A percentile compares a stretch with the other conserved stretches of the same genome.
phyloP scores from a whole-genome alignment of 2,888 invertebrate species.

The Drosophila merina region DNA sequence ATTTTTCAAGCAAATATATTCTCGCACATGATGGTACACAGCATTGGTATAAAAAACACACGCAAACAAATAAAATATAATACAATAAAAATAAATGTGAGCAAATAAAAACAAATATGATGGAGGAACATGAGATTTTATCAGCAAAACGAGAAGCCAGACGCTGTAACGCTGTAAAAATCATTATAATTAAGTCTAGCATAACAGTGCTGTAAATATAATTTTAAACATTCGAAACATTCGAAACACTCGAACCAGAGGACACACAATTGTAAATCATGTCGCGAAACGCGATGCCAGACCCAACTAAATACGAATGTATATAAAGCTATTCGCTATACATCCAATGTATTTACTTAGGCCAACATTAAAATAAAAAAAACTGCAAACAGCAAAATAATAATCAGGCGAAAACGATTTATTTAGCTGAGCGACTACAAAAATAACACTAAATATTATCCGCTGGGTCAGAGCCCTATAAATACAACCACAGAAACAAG shows the following conservation, averaged over 20 bases:
- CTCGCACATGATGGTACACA: constrained; percentile 15
- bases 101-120: constrained; percentile 19
- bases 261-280: constrained; percentile 56
- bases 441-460: constrained; percentile 33
- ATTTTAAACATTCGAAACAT: constrained; percentile 67
- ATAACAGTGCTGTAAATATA: constrained; percentile 67
- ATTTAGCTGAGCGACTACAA: constrained; percentile 59
- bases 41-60: constrained; percentile 15
- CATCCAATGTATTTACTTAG: constrained; percentile 22
- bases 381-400: constrained; percentile 20
- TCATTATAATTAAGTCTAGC: constrained; percentile 61
- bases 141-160: constrained; percentile 58
- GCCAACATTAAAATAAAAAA: constrained; percentile 18
- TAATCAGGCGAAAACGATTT: constrained; percentile 54
- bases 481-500: constrained; percentile 25
- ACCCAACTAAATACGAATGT: constrained; percentile 34
- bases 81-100: constrained; percentile 38
- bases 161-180: constrained; percentile 74
- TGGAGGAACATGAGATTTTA: constrained; percentile 64
- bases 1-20: constrained; percentile 35
- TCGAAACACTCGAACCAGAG: constrained; percentile 7
- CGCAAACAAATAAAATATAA: constrained; percentile 28
- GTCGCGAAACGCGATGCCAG: constrained; percentile 18
- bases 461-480: constrained; percentile 24
- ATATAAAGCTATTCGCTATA: constrained; percentile 21